phyloP scores from a whole-genome alignment of 2,888 invertebrate species.

The Mesorhabditis belari region DNA sequence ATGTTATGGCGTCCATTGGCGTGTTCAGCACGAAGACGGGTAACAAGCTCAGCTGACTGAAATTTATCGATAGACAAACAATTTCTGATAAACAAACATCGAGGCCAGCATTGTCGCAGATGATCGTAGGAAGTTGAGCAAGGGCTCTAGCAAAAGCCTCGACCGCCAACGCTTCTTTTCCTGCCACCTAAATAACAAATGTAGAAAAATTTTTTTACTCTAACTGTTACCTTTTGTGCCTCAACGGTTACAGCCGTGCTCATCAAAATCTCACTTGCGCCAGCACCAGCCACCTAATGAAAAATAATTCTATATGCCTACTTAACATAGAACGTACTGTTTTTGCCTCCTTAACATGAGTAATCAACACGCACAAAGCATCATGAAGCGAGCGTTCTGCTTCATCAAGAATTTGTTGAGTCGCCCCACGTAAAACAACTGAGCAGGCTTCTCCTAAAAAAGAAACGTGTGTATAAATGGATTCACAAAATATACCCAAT shows the following conservation, averaged over 20 bases:
- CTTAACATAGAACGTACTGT: too few species aligned
- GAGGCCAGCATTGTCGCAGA: constrained; percentile 96
- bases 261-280: constrained; percentile 93
- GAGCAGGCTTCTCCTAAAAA: constrained; percentile 88
- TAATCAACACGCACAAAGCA: constrained; percentile 89
- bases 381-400: constrained; percentile 96
- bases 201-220: background rate
- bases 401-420: constrained; percentile 95
- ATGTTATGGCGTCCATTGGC: constrained; percentile 70
- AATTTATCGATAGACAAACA: too few species aligned
- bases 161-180: constrained; percentile 94
- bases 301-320: too few species aligned
- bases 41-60: constrained; percentile 86
- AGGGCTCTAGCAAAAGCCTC: constrained; percentile 88
- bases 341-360: constrained; percentile 85
- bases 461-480: background rate
- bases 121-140: constrained; percentile 73
- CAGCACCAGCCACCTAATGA: constrained; percentile 62
- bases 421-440: constrained; percentile 90
- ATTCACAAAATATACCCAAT: constrained; percentile 25
- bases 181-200: constrained; percentile 59
- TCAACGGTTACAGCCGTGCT: constrained; percentile 71
- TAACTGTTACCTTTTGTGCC: constrained; percentile 33
- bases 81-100: too few species aligned
- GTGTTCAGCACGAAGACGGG: constrained; percentile 84